These are phyloP conservation scores for Craniophora ligustri DNA, from an alignment of 2,888 invertebrate genomes.

Conservation along the genomic window DNA sequence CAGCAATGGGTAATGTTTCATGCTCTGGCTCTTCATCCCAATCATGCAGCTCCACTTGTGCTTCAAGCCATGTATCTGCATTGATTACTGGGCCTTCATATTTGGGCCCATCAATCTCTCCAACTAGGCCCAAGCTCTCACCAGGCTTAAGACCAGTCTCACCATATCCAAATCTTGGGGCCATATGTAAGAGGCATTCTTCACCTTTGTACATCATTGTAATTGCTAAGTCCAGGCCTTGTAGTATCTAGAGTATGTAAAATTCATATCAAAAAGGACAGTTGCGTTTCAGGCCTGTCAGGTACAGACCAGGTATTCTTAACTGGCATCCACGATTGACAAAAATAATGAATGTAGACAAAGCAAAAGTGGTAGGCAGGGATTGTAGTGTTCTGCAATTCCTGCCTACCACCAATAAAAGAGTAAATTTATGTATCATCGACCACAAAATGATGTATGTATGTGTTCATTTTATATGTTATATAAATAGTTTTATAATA, in stretches of 20 bases:
- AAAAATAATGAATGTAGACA: no score
- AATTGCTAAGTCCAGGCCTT: conserved; percentile 95
- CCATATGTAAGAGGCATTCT: conserved; percentile 91
- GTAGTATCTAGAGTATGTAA: conserved; percentile 82
- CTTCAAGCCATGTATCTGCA: conserved; percentile 90
- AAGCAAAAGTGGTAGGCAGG: no score
- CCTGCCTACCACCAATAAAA: no score
- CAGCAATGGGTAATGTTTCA: conserved; percentile 90
- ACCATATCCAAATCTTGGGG: conserved; percentile 95
- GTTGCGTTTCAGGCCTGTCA: no score
- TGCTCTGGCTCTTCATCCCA: conserved; percentile 91
- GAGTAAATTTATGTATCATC: no score
- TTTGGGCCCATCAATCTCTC: conserved; percentile 68
- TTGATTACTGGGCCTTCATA: conserved; percentile 89
- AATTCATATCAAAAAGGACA: no score
- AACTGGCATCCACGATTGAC: no score
- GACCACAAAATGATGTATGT: no score
- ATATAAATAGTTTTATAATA: no score
- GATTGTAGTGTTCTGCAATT: no score
- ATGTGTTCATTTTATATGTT: no score
- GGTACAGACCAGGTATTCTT: no score
- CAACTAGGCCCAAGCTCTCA: conserved; percentile 78
- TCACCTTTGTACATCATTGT: conserved; percentile 96
- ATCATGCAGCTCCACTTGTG: conserved; percentile 92
- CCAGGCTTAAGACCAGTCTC: conserved; percentile 90